phyloP scores from a whole-genome alignment of 2,797 vertebrate genomes.

The Clarias platycephalus region DNA sequence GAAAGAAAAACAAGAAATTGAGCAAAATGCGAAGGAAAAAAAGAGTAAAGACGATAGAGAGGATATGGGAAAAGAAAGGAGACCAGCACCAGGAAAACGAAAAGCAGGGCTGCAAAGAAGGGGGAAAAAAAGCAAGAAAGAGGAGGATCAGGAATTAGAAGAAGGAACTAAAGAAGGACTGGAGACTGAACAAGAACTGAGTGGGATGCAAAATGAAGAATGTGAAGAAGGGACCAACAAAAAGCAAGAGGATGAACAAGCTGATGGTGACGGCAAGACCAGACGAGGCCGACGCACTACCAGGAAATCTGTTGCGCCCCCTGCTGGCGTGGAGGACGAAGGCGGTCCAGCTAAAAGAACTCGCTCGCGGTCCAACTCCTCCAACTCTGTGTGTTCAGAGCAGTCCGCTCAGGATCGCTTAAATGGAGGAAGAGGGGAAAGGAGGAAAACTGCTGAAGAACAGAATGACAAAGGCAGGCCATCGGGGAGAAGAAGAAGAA shows the following conservation, averaged over 20 bases:
- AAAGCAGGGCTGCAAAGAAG: conserved; percentile 14
- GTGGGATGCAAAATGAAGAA: conserved; percentile 18
- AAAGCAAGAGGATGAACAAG: conserved; percentile 23
- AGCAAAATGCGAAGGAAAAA: conserved; percentile 28
- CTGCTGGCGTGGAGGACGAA: conserved; percentile 34
- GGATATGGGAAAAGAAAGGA: conserved; percentile 12
- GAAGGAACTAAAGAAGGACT: conserved; percentile 18
- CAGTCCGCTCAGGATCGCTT: conserved; percentile 56
- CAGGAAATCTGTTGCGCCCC: conserved; percentile 38
- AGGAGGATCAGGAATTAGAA: conserved; percentile 10
- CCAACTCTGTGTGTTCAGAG: conserved; percentile 70
- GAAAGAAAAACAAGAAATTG: conserved; percentile 32
- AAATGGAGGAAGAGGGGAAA: conserved; percentile 55
- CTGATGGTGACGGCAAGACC: conserved; percentile 10
- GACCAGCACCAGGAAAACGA: conserved; percentile 13
- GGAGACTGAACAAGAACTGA: conserved; percentile 14
- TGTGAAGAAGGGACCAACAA: conserved; percentile 15
- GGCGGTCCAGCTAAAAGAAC: conserved; percentile 64
- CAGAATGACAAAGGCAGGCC: conserved; percentile 3
- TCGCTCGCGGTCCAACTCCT: conserved; percentile 72
- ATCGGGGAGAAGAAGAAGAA: conserved; percentile 54
- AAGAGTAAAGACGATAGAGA: neutral
- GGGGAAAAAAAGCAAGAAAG: conserved; percentile 29
- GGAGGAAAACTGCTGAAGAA: conserved; percentile 50
- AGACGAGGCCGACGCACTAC: conserved; percentile 55